Base-by-base conservation (phyloP, 2,113 vertebrate genomes). In the Aplodontia rufa region DNA sequence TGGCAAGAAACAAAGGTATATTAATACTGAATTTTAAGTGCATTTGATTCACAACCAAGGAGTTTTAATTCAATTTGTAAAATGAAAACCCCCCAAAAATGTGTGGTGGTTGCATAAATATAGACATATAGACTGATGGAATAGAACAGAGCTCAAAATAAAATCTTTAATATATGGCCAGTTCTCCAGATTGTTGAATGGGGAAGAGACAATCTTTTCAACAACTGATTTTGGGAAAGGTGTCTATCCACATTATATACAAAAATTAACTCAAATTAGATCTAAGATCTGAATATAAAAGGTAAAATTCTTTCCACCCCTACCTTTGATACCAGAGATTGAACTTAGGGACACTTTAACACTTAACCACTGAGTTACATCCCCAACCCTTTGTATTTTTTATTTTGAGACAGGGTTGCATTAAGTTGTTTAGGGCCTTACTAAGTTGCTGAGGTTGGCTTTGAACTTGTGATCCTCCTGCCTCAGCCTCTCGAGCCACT, bases 31-130 rank as follows among this genome's bases (percentile, higher is more conserved):
- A 47, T 60, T 62, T 10, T 80, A 68, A 79, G 40, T 11, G n/a
- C 3, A 19, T 37, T 74, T 60, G 64, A 49, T 71, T 87, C 30
- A 60, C 45, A 71, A 20, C 32, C 72, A 47, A 51, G 69, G 53
- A 66, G 37, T 66, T 95, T 51, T 64, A 87, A 93, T 32, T 75
- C 8, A 7, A 14, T 8, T 28, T 75, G 40, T 13, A 26, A 89
- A 76, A 86, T 81, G 37, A 40, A 88, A 95, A 92, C 53, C 47
- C 40, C 72, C 72, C 78, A 66, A 24, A 85, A 84, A 66, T 92
- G 5, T 74, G 47, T 89, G 22, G 32, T 49, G 81, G 19, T 53
- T 68, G 19, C 42, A 62, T 87, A 87, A 75, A 24, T 32, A 66
- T 16, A 83, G 55, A 45, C n/a, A 49, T n/a, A 53, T 1, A 90